These are phyloP conservation scores for Neoascia interrupta DNA, from an alignment of 2,888 invertebrate species.

Conservation along the genomic window DNA sequence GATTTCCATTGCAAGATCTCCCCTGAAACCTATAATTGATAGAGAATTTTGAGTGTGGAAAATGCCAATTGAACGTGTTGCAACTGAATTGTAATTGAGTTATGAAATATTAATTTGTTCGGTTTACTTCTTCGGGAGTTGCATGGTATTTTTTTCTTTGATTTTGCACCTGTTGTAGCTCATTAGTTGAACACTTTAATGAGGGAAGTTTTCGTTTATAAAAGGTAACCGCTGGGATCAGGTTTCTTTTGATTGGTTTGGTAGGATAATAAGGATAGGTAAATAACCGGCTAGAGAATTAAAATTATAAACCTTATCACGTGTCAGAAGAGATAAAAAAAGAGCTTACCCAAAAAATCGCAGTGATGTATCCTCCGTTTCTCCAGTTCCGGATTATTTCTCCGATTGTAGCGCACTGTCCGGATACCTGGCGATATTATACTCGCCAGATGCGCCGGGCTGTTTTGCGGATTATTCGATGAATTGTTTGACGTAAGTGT, in stretches of 20 bases:
- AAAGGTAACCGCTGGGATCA: too few species aligned
- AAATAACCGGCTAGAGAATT: too few species aligned
- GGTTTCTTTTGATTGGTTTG: too few species aligned
- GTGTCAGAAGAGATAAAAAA: too few species aligned
- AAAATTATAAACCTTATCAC: too few species aligned
- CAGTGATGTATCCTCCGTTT: constrained; percentile 97
- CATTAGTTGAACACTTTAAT: too few species aligned
- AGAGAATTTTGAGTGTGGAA: constrained; percentile 63
- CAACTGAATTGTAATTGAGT: constrained; percentile 62
- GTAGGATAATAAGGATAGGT: too few species aligned
- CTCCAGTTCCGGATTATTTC: constrained; percentile 98
- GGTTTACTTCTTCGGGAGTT: too few species aligned
- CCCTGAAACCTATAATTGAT: constrained; percentile 38
- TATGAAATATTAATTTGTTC: constrained; percentile 57
- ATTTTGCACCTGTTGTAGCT: too few species aligned
- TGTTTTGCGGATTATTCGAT: constrained; percentile 71
- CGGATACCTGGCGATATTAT: constrained; percentile 76
- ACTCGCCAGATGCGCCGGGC: constrained; percentile 77
- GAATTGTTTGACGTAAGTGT: constrained; percentile 70
- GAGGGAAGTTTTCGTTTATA: too few species aligned
- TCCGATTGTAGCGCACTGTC: constrained; percentile 90
- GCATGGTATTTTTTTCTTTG: too few species aligned
- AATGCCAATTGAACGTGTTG: constrained; percentile 57
- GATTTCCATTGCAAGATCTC: not conserved
- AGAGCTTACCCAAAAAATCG: constrained; percentile 91